A percentile compares a stretch with the other conserved stretches of the same genome.
Conservation (phyloP, 2,797 vertebrate genomes). For the Xiphorhynchus erythropygius region DNA sequence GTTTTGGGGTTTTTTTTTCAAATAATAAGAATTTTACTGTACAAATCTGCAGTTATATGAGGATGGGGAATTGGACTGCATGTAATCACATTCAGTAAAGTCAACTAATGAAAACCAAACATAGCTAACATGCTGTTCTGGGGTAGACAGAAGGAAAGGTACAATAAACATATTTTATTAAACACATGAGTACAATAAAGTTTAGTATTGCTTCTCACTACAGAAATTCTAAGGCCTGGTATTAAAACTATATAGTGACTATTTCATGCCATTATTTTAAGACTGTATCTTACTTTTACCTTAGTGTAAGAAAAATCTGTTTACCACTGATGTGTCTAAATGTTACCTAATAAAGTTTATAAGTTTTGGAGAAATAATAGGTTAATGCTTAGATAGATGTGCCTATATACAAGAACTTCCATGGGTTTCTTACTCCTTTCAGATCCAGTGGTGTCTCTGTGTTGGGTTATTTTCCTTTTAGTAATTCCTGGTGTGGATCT, state of each 20-base stretch:
- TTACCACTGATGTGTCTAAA: neutral
- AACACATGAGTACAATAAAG: neutral
- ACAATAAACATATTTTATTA: neutral
- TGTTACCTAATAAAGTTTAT: neutral
- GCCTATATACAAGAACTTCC: neutral
- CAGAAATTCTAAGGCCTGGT: neutral
- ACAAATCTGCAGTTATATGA: neutral
- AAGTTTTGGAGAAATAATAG: neutral
- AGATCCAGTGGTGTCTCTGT: neutral
- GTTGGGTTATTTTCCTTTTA: neutral
- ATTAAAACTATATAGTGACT: neutral
- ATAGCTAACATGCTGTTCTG: neutral
- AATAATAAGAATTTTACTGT: neutral
- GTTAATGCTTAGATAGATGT: neutral
- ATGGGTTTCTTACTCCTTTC: neutral
- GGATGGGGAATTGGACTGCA: neutral
- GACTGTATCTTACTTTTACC: neutral
- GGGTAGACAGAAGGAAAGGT: neutral
- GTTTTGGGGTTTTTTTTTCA: neutral
- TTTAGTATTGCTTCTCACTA: neutral
- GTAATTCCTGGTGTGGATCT: neutral
- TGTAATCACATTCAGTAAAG: neutral
- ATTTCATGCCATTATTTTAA: neutral
- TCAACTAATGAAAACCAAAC: slow-evolving; percentile 4
- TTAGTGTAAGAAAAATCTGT: neutral